phyloP scores from a whole-genome alignment of 2,113 vertebrate genomes.

The Blennius ocellaris region DNA sequence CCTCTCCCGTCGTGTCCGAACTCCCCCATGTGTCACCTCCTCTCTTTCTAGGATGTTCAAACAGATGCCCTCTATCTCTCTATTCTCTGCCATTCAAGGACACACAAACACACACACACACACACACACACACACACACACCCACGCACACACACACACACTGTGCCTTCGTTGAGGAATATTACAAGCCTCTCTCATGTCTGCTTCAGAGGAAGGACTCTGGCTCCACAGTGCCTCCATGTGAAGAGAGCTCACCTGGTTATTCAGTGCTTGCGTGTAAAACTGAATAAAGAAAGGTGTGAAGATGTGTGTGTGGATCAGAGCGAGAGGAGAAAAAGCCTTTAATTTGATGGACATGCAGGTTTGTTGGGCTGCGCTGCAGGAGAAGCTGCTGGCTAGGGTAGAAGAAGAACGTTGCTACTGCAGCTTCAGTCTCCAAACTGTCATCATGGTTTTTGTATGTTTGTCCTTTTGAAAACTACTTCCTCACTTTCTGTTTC shows the following conservation, averaged over 20 bases:
- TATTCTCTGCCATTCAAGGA: constrained; percentile 66
- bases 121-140: background rate
- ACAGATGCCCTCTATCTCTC: constrained; percentile 61
- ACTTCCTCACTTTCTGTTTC: background rate
- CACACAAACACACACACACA: constrained; percentile 26
- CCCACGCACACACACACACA: background rate
- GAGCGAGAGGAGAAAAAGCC: background rate
- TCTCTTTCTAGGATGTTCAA: constrained; percentile 63
- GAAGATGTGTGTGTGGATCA: background rate
- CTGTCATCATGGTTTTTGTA: background rate
- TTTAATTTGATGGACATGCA: background rate
- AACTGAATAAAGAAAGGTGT: background rate
- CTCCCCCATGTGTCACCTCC: constrained; percentile 49
- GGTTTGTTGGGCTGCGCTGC: background rate
- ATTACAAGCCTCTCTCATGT: constrained; percentile 54
- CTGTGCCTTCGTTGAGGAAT: constrained; percentile 51
- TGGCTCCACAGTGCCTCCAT: constrained; percentile 20
- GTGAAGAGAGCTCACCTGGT: constrained; percentile 22
- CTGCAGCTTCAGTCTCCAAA: background rate
- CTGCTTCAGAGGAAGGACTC: constrained; percentile 46
- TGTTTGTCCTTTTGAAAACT: background rate
- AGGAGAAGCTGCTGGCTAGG: background rate
- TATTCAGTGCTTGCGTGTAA: constrained; percentile 8
- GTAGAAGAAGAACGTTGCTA: background rate
- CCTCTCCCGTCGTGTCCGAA: background rate